These are phyloP conservation scores for Ardeotis arabs DNA, from an alignment of 2,113 vertebrate genomes.

Conservation along the genomic window DNA sequence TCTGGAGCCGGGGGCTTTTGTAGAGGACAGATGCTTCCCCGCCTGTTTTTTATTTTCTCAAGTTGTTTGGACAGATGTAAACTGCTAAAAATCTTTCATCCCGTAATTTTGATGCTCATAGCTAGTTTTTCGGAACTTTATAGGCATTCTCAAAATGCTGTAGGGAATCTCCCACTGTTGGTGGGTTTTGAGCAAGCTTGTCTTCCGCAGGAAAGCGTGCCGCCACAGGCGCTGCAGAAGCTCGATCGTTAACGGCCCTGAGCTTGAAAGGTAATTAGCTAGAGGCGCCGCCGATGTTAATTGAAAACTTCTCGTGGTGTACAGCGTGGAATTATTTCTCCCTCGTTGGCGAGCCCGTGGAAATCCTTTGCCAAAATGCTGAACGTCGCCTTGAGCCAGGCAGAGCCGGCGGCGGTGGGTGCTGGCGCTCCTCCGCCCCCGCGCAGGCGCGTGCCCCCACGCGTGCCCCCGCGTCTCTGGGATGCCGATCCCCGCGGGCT, in stretches of 20 bases:
- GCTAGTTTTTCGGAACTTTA: not conserved
- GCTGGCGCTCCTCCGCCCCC: too few relatives aligned
- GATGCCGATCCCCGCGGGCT: too few relatives aligned
- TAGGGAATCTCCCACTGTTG: fast-evolving
- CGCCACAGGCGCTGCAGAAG: fast-evolving
- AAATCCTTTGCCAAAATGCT: not conserved
- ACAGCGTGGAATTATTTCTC: fast-evolving
- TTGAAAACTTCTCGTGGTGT: not conserved
- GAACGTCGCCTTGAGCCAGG: fast-evolving
- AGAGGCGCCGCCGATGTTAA: not conserved
- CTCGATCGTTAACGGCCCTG: not conserved
- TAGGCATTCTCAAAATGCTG: not conserved
- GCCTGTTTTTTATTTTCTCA: not conserved
- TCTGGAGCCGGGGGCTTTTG: not conserved
- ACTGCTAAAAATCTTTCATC: not conserved
- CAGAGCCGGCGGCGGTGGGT: fast-evolving
- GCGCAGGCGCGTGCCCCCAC: too few relatives aligned
- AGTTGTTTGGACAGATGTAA: not conserved
- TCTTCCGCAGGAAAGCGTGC: not conserved
- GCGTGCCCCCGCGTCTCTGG: too few relatives aligned
- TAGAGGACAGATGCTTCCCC: not conserved
- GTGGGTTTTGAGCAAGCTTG: not conserved
- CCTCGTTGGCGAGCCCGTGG: fast-evolving
- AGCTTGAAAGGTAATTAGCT: fast-evolving
- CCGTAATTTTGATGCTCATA: not conserved